phyloP scores from a whole-genome alignment of 2,113 vertebrate genomes.

The Tichodroma muraria region DNA sequence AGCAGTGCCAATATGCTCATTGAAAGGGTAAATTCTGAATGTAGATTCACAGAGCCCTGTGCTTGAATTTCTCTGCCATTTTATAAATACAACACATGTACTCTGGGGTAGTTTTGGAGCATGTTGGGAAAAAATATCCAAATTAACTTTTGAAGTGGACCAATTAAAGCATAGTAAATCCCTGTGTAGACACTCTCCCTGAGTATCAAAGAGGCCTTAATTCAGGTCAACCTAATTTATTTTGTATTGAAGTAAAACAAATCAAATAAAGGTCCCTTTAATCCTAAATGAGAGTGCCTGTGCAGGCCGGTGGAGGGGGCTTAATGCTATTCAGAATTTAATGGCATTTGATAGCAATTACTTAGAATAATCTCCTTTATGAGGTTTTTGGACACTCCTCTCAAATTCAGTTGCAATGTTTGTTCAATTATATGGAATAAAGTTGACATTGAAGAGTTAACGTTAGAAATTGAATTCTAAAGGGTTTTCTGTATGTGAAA shows the following conservation, averaged over 20 bases:
- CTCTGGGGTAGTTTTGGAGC: not conserved
- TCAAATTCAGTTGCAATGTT: not conserved
- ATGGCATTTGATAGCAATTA: conserved; percentile 56
- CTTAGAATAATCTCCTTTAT: conserved; percentile 58
- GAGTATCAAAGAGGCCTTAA: conserved; percentile 20
- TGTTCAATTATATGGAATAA: not conserved
- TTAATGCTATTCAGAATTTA: conserved; percentile 43
- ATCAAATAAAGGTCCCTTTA: conserved; percentile 55
- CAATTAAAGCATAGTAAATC: conserved; percentile 36
- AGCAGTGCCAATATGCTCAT: not conserved
- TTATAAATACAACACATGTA: not conserved
- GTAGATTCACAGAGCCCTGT: not conserved
- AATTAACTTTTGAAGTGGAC: conserved; percentile 28
- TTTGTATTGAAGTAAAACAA: conserved; percentile 49
- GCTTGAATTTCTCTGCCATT: not conserved
- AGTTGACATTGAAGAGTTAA: not conserved
- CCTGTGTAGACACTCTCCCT: not conserved
- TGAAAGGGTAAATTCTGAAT: not conserved
- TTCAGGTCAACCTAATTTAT: conserved; percentile 51
- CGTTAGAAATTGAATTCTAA: not conserved
- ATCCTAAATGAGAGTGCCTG: conserved; percentile 56
- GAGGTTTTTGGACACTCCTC: conserved; percentile 33
- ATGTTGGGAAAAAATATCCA: not conserved
- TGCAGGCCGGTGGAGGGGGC: conserved; percentile 18
- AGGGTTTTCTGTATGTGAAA: not conserved